Percentiles rank a stretch among this genome's conserved stretches.
phyloP scores from a whole-genome alignment of 2,113 vertebrate genomes.

The Polypterus bichir region DNA sequence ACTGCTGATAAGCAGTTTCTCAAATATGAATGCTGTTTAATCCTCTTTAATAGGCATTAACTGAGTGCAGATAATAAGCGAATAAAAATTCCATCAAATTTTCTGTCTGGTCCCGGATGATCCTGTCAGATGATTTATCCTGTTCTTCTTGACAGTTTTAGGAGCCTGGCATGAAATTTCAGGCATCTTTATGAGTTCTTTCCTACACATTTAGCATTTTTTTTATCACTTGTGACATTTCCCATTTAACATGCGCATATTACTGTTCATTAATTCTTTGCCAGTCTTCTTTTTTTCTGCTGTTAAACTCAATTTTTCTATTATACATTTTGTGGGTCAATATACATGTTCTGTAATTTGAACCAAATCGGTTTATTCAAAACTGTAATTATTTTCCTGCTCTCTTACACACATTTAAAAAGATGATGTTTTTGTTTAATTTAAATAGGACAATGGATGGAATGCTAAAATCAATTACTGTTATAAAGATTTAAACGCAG shows the following conservation, averaged over 20 bases:
- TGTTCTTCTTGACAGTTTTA: constrained; percentile 38
- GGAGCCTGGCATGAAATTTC: constrained; percentile 30
- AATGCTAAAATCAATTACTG: too few relatives aligned
- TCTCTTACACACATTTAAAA: too few relatives aligned
- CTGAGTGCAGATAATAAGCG: constrained; percentile 57
- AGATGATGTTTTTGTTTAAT: too few relatives aligned
- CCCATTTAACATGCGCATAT: background rate
- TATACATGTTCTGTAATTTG: too few relatives aligned
- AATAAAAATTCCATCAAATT: constrained; percentile 73
- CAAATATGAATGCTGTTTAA: constrained; percentile 74
- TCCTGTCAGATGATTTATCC: constrained; percentile 50
- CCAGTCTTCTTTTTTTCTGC: too few relatives aligned
- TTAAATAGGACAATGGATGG: too few relatives aligned
- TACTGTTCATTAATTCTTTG: too few relatives aligned
- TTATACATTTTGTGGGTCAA: too few relatives aligned
- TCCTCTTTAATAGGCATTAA: constrained; percentile 78
- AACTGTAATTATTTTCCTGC: too few relatives aligned
- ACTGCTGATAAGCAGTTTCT: constrained; percentile 65
- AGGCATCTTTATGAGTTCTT: constrained; percentile 32
- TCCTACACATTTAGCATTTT: constrained; percentile 21
- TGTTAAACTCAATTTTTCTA: too few relatives aligned
- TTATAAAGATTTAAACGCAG: too few relatives aligned
- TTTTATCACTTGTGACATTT: constrained; percentile 19
- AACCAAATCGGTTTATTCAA: too few relatives aligned
- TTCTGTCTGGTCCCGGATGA: constrained; percentile 37